Evolutionary conservation across 35 echinoderm and acorn worm species (phyloP).

Genomic region (Heliocidaris erythrogramma): DNA sequence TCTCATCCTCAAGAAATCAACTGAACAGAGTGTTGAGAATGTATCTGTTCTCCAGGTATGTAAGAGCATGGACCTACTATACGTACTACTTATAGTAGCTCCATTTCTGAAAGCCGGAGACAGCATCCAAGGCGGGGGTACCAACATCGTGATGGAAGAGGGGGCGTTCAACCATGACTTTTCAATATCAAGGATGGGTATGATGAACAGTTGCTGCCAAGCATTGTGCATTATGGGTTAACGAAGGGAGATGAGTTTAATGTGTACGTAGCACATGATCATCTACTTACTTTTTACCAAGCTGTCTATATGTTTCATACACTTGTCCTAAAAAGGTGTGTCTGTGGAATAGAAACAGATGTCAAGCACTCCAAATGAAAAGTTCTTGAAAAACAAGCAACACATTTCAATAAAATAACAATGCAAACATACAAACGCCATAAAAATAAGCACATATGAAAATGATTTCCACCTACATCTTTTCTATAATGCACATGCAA

Average conservation of each 20-base stretch:
- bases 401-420: not conserved
- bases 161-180: too few species aligned
- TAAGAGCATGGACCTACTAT: too few species aligned
- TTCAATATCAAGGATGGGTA: not conserved
- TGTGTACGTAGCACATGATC: not conserved
- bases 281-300: constrained; percentile 46
- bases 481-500: not conserved
- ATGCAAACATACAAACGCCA: not conserved
- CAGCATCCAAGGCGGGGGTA: too few species aligned
- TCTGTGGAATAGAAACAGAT: constrained; percentile 29
- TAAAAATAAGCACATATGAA: not conserved
- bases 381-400: not conserved
- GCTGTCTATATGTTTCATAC: constrained; percentile 48
- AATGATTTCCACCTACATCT: not conserved
- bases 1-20: not conserved
- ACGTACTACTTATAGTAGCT: too few species aligned
- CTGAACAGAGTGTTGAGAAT: not conserved
- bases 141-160: too few species aligned
- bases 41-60: not conserved
- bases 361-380: not conserved
- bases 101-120: too few species aligned
- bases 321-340: constrained; percentile 33
- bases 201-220: not conserved
- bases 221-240: not conserved
- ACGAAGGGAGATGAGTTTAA: not conserved